Base-by-base conservation (phyloP, 1,140 invertebrate genomes). In the Potamilus streckersoni region DNA sequence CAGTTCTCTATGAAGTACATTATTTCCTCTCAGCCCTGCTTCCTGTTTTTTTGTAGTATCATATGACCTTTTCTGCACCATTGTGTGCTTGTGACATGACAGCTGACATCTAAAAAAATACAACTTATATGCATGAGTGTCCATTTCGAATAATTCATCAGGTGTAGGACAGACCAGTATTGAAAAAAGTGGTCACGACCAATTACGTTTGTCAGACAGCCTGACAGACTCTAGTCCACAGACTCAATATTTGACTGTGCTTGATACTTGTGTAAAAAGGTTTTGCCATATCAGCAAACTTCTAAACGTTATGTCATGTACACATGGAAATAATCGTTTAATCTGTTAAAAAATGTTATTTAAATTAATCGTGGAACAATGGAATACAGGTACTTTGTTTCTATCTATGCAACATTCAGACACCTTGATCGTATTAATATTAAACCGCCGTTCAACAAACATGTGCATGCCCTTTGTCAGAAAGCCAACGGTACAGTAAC, bases 1-100 rank as follows among this genome's bases (percentile, higher is more conserved):
- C 62, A 91, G 80, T 88, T 93, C 91, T 76, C 90, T 77, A 80
- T 92, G 90, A 0, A 89, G 90, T 8, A 84, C 83, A 5, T 78
- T 80, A 73, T 91, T 90, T 65, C 11, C 69, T 70, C 82, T 93
- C 91, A 6, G 89, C 79, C 2, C 60, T 31, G 13, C 75, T 84
- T 5, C 92, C 69, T 14, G 83, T 79, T 20, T 90, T 80, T 78
- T 88, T 90, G 1, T 89, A 90, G 73, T 91, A 92, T 27, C 82
- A 89, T 8, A 92, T 84, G 0, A 89, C 88, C 12, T 77, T 23
- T 85, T 90, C 72, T 86, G 20, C 61, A 56, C 75, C 65, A 56
- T 83, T 83, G 72, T 76, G 85, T 76, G 71, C 79, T 86, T 87
- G 69, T 61, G 69, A 66, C 82, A 91, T 20, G 60, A 80, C 72